Conservation (phyloP, 2,113 vertebrate genomes). For the Tupaia chinensis region DNA sequence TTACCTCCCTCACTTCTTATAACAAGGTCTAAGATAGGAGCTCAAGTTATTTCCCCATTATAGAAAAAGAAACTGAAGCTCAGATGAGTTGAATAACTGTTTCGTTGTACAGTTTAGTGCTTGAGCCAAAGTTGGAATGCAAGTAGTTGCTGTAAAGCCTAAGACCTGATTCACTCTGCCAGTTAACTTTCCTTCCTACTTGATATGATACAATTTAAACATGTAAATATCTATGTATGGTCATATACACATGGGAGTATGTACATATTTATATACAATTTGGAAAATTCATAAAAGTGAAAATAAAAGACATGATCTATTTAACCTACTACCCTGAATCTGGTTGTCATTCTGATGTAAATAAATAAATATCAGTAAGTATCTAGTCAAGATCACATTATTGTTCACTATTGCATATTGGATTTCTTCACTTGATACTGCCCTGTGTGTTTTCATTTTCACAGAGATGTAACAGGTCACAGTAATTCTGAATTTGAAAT, state of each 20-base stretch:
- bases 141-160: not conserved
- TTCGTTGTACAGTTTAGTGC: not conserved
- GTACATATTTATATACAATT: not conserved
- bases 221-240: not conserved
- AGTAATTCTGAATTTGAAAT: not conserved
- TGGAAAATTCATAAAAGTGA: not conserved
- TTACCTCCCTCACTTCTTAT: conserved; percentile 8
- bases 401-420: not conserved
- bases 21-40: not conserved
- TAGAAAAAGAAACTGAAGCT: not conserved
- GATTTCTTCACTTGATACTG: not conserved
- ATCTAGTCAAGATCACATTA: not conserved
- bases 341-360: not conserved
- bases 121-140: not conserved
- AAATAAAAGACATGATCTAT: not conserved
- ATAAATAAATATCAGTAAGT: not conserved
- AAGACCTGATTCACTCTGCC: not conserved
- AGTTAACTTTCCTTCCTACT: not conserved
- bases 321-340: not conserved
- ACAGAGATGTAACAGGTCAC: not conserved
- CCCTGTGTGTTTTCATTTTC: not conserved
- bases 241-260: not conserved
- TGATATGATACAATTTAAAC: not conserved
- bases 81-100: not conserved
- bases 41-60: not conserved